A percentile compares a stretch with the other conserved stretches of the same genome.
phyloP scores from a whole-genome alignment of 2,888 invertebrate species.

The Rhimphoctona megacephalus region DNA sequence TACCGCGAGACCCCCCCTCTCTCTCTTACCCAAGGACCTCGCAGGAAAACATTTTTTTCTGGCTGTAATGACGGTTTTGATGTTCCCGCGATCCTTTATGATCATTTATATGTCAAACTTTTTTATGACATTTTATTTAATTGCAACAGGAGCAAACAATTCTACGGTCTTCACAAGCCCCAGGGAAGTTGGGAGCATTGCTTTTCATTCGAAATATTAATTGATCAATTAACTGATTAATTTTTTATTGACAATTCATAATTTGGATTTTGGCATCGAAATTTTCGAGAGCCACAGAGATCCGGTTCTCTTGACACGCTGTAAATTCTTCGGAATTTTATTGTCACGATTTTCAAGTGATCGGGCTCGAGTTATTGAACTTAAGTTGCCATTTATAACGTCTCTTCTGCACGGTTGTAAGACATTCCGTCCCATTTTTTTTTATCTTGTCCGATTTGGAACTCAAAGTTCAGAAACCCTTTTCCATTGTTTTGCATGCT shows the following conservation, averaged over 20 bases:
- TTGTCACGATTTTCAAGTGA: not conserved
- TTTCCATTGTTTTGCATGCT: not conserved
- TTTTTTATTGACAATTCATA: not conserved
- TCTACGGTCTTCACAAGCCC: conserved; percentile 11
- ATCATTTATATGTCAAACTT: conserved; percentile 76
- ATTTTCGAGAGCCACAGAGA: not conserved
- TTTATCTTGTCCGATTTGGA: not conserved
- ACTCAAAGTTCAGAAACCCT: not conserved
- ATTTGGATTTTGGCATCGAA: not conserved
- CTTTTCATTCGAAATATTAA: conserved; percentile 4
- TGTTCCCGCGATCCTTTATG: conserved; percentile 76
- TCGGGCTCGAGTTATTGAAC: not conserved
- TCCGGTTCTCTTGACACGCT: not conserved
- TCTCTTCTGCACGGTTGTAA: not conserved
- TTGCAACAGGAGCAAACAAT: conserved; percentile 2
- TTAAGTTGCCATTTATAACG: not conserved
- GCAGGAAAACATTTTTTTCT: conserved; percentile 63
- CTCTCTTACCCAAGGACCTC: conserved; percentile 26
- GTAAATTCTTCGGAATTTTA: not conserved
- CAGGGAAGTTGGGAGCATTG: not conserved
- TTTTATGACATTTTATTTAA: conserved; percentile 25
- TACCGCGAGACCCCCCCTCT: conserved; percentile 73
- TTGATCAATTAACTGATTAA: conserved; percentile 1
- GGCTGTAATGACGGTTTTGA: conserved; percentile 77
- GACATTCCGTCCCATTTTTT: not conserved